Conservation (phyloP, 2,888 invertebrate species). For the Aphodius sticticus region DNA sequence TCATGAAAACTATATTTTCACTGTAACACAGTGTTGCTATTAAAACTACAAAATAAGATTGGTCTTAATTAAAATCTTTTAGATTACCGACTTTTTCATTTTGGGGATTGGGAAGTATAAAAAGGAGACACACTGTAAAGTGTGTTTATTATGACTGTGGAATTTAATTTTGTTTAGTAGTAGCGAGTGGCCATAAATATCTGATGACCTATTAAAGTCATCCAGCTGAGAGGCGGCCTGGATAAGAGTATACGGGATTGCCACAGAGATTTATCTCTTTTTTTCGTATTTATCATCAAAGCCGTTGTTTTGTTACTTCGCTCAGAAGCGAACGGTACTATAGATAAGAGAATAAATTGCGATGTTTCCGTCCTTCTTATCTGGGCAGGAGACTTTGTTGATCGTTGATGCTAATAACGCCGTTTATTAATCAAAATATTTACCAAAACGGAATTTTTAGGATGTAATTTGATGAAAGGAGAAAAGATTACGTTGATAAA, state of each 20-base stretch:
- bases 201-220: background rate
- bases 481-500: no score
- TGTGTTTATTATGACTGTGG: background rate
- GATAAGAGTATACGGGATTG: background rate
- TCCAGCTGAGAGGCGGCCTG: background rate
- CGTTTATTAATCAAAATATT: background rate
- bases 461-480: no score
- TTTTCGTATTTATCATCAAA: slow-evolving; percentile 4
- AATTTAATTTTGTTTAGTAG: background rate
- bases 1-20: no score
- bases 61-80: background rate
- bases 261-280: background rate
- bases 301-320: background rate
- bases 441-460: background rate
- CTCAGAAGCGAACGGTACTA: background rate
- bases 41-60: no score
- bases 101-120: background rate
- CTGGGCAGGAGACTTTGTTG: background rate
- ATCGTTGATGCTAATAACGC: background rate
- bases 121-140: background rate
- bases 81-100: background rate
- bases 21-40: no score
- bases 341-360: background rate
- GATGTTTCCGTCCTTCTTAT: background rate
- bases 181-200: background rate